A percentile compares a stretch with the other conserved stretches of the same genome.
These are phyloP conservation scores for Pterophyllum scalare DNA, from an alignment of 2,113 vertebrate species.

Conservation along the genomic window DNA sequence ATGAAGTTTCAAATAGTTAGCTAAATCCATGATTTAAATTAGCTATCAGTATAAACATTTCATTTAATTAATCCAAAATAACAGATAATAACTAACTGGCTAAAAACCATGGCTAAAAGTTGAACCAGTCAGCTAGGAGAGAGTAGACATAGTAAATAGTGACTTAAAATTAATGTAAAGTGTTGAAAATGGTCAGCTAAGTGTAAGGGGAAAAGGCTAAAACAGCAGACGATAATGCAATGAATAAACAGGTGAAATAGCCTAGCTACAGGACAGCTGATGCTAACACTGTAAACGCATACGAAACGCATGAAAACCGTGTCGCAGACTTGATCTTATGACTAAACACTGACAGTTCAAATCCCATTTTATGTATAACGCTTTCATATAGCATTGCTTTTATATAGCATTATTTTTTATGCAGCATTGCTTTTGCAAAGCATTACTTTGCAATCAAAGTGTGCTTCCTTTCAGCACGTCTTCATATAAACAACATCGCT, in stretches of 20 bases:
- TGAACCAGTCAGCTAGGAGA: not conserved
- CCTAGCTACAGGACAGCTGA: not conserved
- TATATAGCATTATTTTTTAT: not conserved
- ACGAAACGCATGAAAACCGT: not conserved
- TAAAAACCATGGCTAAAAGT: not conserved
- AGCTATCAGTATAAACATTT: not conserved
- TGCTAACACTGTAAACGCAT: no score
- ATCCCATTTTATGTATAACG: not conserved
- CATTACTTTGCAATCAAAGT: not conserved
- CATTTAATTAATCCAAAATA: not conserved
- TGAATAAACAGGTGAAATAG: not conserved
- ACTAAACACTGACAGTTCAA: not conserved
- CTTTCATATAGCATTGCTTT: not conserved
- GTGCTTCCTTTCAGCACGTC: not conserved
- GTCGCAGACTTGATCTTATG: not conserved
- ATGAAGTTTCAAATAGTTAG: not conserved
- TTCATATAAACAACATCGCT: not conserved
- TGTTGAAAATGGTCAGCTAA: not conserved
- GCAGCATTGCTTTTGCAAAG: not conserved
- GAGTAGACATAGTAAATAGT: not conserved
- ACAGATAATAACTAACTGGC: not conserved
- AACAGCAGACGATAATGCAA: not conserved
- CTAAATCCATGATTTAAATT: not conserved
- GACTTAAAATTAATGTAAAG: not conserved
- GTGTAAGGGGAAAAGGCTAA: not conserved